Percentiles rank a stretch among this genome's conserved stretches.
Evolutionary conservation across 92 coral and sea anemone genomes (phyloP).

Genomic region (Siderastrea siderea): DNA sequence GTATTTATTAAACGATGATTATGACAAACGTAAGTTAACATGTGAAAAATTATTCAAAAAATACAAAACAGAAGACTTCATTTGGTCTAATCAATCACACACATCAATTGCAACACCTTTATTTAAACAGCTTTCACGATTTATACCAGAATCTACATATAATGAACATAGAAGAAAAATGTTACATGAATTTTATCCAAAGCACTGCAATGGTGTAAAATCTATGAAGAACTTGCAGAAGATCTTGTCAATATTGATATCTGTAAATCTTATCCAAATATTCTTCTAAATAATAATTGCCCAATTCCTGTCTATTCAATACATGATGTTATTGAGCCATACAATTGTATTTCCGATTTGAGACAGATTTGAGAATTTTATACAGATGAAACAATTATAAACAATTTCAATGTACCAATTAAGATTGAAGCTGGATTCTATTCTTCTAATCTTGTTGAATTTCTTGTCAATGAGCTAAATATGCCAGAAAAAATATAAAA

Average conservation of each 20-base stretch:
- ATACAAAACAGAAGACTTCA: background rate
- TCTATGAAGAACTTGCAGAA: background rate
- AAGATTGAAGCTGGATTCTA: background rate
- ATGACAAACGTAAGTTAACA: background rate
- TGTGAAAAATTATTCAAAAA: background rate
- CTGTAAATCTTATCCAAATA: background rate
- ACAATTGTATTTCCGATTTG: background rate
- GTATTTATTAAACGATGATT: background rate
- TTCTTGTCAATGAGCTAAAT: background rate
- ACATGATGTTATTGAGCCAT: background rate
- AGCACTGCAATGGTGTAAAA: background rate
- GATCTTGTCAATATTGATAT: background rate
- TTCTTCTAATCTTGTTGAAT: background rate
- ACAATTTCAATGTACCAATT: background rate
- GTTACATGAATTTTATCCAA: background rate
- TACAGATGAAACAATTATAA: background rate
- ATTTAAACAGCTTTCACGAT: background rate
- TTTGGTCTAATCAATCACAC: background rate
- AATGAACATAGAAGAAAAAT: background rate
- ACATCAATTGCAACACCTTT: background rate
- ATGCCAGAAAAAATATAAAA: slow-evolving; percentile 11
- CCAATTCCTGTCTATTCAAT: background rate
- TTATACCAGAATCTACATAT: background rate
- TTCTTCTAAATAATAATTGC: background rate
- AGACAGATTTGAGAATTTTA: background rate